A percentile compares a stretch with the other conserved stretches of the same genome.
Evolutionary conservation across 92 coral and sea anemone species (phyloP).

Genomic region (Phenganax marumi): DNA sequence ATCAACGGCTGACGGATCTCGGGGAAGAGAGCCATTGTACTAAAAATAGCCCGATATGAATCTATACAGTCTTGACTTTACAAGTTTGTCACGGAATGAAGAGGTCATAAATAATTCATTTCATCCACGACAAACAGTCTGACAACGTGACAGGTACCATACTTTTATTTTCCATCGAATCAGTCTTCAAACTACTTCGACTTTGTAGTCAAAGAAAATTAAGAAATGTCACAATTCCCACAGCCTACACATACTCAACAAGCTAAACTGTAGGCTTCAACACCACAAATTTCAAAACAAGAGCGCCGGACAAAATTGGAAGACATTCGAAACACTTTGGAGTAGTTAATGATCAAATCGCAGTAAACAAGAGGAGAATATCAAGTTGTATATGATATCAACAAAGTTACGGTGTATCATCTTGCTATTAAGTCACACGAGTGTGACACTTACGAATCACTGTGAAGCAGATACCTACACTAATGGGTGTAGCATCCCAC

Average conservation of each 20-base stretch:
- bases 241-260: not conserved
- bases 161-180: not conserved
- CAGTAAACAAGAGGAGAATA: not conserved
- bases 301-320: not conserved
- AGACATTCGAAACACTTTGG: not conserved
- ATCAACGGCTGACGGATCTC: too few relatives aligned
- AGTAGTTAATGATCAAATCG: not conserved
- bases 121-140: not conserved
- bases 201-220: too few relatives aligned
- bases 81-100: not conserved
- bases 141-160: not conserved
- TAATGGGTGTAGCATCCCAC: constrained; percentile 93
- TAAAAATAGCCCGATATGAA: too few relatives aligned
- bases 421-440: not conserved
- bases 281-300: not conserved
- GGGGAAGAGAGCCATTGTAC: too few relatives aligned
- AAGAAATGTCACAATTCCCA: too few relatives aligned
- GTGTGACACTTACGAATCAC: constrained; percentile 27
- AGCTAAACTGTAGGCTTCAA: not conserved
- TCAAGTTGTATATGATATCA: constrained; percentile 20
- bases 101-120: not conserved
- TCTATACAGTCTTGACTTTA: too few relatives aligned
- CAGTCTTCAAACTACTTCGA: too few relatives aligned
- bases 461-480: constrained; percentile 86
- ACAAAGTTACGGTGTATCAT: not conserved